These are phyloP conservation scores for Fopius arisanus DNA, from an alignment of 1,140 invertebrate species.

Conservation along the genomic window DNA sequence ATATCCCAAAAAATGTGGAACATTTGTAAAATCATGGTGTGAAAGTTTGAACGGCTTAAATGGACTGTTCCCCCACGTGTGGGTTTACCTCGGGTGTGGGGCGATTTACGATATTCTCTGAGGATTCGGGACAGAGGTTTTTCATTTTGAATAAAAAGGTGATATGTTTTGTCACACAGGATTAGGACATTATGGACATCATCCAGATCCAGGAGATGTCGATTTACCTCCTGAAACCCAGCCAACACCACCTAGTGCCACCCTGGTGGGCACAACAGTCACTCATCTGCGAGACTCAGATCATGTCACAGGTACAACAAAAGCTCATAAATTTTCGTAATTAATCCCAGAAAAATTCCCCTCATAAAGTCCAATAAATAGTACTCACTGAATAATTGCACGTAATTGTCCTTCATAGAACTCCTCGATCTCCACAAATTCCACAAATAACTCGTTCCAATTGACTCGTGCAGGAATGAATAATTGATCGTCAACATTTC, in stretches of 20 bases:
- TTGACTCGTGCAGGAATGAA: background rate
- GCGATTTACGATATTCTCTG: constrained; percentile 44
- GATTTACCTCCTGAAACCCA: constrained; percentile 63
- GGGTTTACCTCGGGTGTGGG: constrained; percentile 45
- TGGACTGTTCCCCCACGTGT: background rate
- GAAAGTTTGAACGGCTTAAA: too few relatives aligned
- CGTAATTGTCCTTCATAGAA: too few relatives aligned
- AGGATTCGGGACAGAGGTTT: constrained; percentile 47
- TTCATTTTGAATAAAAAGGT: constrained; percentile 63
- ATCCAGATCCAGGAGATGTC: constrained; percentile 63
- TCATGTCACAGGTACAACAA: constrained; percentile 55
- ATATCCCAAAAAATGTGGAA: too few relatives aligned
- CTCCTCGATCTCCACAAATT: background rate
- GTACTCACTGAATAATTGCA: too few relatives aligned
- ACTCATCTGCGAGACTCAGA: constrained; percentile 61
- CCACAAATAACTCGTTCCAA: background rate
- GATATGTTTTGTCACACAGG: constrained; percentile 66
- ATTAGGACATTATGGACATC: constrained; percentile 62
- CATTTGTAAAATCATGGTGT: too few relatives aligned
- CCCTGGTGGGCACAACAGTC: constrained; percentile 64
- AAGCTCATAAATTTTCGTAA: background rate
- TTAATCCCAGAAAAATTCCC: background rate
- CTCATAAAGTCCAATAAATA: too few relatives aligned
- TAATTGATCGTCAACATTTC: constrained; percentile 26
- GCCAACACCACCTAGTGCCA: constrained; percentile 65